A percentile compares a stretch with the other conserved stretches of the same genome.
These are phyloP conservation scores for Solenopsis fugax DNA, from an alignment of 1,140 invertebrate species.

Conservation along the genomic window DNA sequence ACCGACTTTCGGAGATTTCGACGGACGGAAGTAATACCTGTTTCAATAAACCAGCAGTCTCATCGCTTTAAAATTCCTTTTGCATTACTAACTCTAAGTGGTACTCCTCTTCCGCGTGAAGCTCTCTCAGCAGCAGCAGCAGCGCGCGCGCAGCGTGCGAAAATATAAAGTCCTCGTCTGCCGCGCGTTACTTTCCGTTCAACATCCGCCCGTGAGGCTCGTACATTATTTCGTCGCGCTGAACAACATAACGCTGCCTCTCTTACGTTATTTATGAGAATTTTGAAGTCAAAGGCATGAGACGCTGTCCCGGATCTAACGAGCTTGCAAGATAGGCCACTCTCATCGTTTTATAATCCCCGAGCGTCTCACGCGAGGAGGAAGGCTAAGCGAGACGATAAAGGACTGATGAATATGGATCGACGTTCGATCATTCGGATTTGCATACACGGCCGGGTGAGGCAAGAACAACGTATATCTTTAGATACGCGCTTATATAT, in stretches of 20 bases:
- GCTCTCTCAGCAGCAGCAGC: background rate
- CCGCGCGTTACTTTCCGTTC: background rate
- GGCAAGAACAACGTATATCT: conserved; percentile 67
- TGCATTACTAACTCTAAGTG: background rate
- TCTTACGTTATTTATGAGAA: conserved; percentile 50
- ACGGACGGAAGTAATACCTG: conserved; percentile 9
- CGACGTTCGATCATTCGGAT: conserved; percentile 70
- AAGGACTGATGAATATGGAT: conserved; percentile 76
- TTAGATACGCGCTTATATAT: conserved; percentile 28
- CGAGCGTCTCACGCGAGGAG: conserved; percentile 56
- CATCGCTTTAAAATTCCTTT: background rate
- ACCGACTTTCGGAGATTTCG: background rate
- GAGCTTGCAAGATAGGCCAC: conserved; percentile 60
- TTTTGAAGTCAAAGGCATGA: conserved; percentile 35
- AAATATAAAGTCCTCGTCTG: background rate
- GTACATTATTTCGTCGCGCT: conserved; percentile 49
- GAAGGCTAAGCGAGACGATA: conserved; percentile 67
- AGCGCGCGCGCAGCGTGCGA: background rate
- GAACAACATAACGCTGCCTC: conserved; percentile 34
- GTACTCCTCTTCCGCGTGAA: background rate
- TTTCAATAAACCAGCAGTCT: conserved; percentile 21
- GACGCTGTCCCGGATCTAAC: conserved; percentile 59
- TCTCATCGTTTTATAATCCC: conserved; percentile 71
- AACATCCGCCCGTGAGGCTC: background rate
- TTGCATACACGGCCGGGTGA: conserved; percentile 69